Evolutionary conservation across 2,888 invertebrate genomes (phyloP).

Genomic region (Rosalia funebris): DNA sequence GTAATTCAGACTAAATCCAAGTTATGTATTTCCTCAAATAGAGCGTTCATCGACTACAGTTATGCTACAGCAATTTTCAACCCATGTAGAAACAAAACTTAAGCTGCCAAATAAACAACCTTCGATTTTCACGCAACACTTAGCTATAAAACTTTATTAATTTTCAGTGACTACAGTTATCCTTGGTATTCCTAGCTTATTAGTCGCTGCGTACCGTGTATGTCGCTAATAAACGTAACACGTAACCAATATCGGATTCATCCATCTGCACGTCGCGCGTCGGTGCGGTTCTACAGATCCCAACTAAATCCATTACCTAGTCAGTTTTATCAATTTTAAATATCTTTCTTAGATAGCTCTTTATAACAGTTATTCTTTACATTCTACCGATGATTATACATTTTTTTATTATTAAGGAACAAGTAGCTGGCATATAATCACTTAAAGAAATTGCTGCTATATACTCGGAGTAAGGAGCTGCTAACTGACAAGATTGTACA

Average conservation of each 20-base stretch:
- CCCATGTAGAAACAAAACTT: no score
- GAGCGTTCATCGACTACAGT: no score
- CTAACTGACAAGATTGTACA: not conserved
- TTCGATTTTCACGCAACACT: no score
- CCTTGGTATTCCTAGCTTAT: conserved; percentile 17
- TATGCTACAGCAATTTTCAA: no score
- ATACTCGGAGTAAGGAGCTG: conserved; percentile 3
- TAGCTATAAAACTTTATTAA: no score
- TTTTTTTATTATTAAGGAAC: conserved; percentile 26
- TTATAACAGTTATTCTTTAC: conserved; percentile 30
- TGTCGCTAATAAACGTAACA: conserved; percentile 33
- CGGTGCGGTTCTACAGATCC: conserved; percentile 22
- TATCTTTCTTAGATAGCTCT: conserved; percentile 27
- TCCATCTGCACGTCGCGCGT: conserved; percentile 35
- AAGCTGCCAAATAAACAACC: no score
- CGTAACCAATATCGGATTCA: conserved; percentile 33
- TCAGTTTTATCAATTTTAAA: conserved; percentile 34
- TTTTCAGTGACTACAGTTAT: no score
- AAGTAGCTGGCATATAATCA: conserved; percentile 15
- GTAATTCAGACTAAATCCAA: no score
- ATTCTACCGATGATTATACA: conserved; percentile 22
- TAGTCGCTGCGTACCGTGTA: conserved; percentile 11
- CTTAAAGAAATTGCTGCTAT: conserved; percentile 4
- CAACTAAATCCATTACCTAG: conserved; percentile 32
- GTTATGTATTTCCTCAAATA: no score